Evolutionary conservation across 1,140 invertebrate species (phyloP), one percentile per base, ranked within the genome.

Genomic region (Oncopodura yosiiana): DNA sequence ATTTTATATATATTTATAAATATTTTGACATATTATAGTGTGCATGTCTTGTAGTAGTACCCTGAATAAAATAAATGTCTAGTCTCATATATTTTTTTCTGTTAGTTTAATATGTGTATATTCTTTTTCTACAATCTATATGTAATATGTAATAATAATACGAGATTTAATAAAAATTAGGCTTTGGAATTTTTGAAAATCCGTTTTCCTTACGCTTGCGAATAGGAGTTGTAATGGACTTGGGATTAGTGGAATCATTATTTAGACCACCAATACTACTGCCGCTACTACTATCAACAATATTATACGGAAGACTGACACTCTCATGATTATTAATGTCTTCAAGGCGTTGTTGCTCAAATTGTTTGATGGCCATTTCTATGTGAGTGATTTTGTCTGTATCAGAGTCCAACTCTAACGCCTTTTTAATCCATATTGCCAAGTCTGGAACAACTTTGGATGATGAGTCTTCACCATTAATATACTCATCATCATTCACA

Each of bases 311-410:
- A 37, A 57, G 48, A 54, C 54, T 56, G 9, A 29, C 29, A 44
- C 32, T 57, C 5, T 46, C 27, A 8, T 18, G n/a, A 6, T 58
- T 56, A 19, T 42, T 48, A 39, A 50, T 54, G 12, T 32, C 39
- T 14, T 54, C 44, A 23, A 30, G 43, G 34, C 18, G 26, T 43
- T 45, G 27, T 24, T 55, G 24, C 38, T 64, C 62, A 37, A 61
- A 60, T 32, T 64, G 50, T 29, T 64, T 64, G 34, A 64, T 61
- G 11, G 59, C 62, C 16, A 55, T 16, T 37, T 61, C 62, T 27
- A 64, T 64, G 43, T 64, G 62, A 39, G 62, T 56, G 16, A 64
- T 64, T 43, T 64, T 64, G 39, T 61, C 62, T 16, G 56, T 53
- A 38, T 64, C 58, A 12, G 56, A 58, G 6, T 56, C 56, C 6